phyloP scores from a whole-genome alignment of 2,113 vertebrate genomes.

The Tachysurus fulvidraco region DNA sequence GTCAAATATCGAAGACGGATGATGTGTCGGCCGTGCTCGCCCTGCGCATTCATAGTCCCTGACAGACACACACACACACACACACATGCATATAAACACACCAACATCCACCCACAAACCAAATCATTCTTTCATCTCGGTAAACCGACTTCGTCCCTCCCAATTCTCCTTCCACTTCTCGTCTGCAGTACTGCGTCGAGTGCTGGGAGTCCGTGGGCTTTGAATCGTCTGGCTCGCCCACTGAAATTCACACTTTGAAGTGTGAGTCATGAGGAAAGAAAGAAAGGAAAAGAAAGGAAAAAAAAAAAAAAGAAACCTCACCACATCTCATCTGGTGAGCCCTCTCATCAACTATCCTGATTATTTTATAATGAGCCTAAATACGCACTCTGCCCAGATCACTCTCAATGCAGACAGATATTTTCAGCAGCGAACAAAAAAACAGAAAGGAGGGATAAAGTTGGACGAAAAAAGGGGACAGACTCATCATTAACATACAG shows the following conservation, averaged over 20 bases:
- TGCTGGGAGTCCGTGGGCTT: constrained; percentile 36
- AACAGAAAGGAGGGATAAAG: constrained; percentile 20
- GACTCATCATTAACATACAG: constrained; percentile 60
- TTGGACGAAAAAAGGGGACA: constrained; percentile 53
- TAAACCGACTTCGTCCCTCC: constrained; percentile 29
- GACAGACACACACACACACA: constrained; percentile 27
- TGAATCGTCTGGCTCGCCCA: constrained; percentile 41
- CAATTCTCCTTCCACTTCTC: constrained; percentile 38
- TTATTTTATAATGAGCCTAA: constrained; percentile 74
- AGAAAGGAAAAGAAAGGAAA: not conserved
- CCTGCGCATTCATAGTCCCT: constrained; percentile 38
- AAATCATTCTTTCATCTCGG: constrained; percentile 45
- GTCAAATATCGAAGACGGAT: constrained; percentile 67
- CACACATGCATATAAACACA: constrained; percentile 30
- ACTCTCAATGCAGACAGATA: constrained; percentile 50
- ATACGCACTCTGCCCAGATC: constrained; percentile 64
- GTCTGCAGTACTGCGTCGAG: constrained; percentile 11
- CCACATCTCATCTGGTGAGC: constrained; percentile 52
- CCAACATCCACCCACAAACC: constrained; percentile 35
- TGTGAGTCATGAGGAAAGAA: constrained; percentile 43
- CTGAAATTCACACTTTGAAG: constrained; percentile 58
- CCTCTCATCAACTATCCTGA: constrained; percentile 64
- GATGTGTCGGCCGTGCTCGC: constrained; percentile 52
- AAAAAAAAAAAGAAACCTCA: constrained; percentile 37
- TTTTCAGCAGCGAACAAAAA: constrained; percentile 56